Evolutionary conservation across 2,797 vertebrate genomes (phyloP).

Genomic region (Sebastes elongatus): DNA sequence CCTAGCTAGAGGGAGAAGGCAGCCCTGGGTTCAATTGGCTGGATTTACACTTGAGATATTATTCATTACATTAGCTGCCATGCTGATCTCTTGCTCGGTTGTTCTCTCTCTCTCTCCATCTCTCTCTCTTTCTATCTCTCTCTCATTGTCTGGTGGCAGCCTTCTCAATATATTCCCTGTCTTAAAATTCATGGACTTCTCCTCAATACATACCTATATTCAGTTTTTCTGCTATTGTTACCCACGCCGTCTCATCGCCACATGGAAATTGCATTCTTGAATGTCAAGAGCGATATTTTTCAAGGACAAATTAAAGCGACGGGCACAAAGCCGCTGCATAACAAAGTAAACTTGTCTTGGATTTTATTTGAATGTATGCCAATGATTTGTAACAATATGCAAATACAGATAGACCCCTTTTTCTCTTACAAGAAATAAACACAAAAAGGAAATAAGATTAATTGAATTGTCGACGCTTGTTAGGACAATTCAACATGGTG

Average conservation of each 20-base stretch:
- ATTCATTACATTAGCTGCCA: conserved; percentile 84
- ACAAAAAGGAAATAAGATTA: conserved; percentile 62
- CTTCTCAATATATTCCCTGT: conserved; percentile 77
- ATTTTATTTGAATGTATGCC: conserved; percentile 58
- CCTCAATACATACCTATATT: conserved; percentile 69
- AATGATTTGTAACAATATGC: conserved; percentile 60
- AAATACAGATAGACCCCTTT: conserved; percentile 51
- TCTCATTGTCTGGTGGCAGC: conserved; percentile 74
- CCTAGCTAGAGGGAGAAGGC: conserved; percentile 77
- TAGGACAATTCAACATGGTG: conserved; percentile 79
- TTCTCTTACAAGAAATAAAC: conserved; percentile 13
- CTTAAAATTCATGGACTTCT: conserved; percentile 83
- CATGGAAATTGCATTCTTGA: conserved; percentile 75
- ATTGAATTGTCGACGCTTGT: conserved; percentile 77
- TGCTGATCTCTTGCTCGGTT: conserved; percentile 77
- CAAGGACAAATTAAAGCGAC: conserved; percentile 72
- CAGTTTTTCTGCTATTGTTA: conserved; percentile 65
- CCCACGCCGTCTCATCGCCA: conserved; percentile 52
- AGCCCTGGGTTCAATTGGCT: conserved; percentile 82
- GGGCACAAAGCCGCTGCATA: conserved; percentile 55
- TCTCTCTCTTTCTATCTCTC: conserved; percentile 40
- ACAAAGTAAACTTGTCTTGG: conserved; percentile 64
- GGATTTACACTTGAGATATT: conserved; percentile 85
- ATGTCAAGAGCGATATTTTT: conserved; percentile 77
- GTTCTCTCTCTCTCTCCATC: conserved; percentile 48